Percentiles rank a stretch among this genome's conserved stretches.
Evolutionary conservation across 2,113 vertebrate species (phyloP).

Genomic region (Trochalopteron elliotii): DNA sequence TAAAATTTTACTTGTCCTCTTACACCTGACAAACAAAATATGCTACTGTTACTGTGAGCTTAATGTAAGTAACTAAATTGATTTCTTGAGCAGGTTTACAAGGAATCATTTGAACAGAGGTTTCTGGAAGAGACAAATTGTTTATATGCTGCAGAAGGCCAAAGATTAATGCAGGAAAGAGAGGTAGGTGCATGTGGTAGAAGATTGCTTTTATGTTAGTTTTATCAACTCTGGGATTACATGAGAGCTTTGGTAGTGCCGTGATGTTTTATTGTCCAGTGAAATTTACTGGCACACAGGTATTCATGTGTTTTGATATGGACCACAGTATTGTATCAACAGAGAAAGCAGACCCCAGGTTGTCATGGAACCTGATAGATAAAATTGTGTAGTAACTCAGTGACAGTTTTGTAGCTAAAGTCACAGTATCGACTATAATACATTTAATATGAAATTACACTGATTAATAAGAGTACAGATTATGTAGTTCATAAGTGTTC

Average conservation of each 20-base stretch:
- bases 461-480: not conserved
- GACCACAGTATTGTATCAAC: not conserved
- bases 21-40: not conserved
- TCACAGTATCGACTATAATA: not conserved
- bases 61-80: not conserved
- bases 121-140: conserved; percentile 85
- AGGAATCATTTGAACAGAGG: conserved; percentile 80
- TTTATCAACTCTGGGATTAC: not conserved
- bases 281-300: not conserved
- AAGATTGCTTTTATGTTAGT: not conserved
- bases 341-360: not conserved
- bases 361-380: not conserved
- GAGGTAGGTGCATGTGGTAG: conserved; percentile 66
- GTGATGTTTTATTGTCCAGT: not conserved
- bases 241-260: not conserved
- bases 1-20: not conserved
- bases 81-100: conserved; percentile 76
- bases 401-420: not conserved
- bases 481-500: fast-evolving
- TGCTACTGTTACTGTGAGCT: not conserved
- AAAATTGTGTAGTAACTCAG: not conserved
- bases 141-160: conserved; percentile 83
- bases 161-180: conserved; percentile 84
- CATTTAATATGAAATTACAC: not conserved
- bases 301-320: not conserved